Percentiles rank a stretch among this genome's conserved stretches.
Conservation (phyloP, 1,140 invertebrate species). For the Gryllus bimaculatus region DNA sequence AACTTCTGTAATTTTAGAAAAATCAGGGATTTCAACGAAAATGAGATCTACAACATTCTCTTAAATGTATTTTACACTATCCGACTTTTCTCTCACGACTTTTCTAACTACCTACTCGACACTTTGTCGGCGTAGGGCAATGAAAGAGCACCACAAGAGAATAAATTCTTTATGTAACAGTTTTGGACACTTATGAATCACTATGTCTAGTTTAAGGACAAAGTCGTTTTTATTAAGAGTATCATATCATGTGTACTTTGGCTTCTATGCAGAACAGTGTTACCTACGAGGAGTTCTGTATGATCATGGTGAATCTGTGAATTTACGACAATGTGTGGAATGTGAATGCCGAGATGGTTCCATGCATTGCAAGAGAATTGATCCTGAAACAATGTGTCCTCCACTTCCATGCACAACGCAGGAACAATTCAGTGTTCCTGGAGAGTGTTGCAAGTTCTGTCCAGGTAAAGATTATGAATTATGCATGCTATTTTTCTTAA, state of each 20-base stretch:
- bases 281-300: constrained; percentile 62
- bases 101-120: no score
- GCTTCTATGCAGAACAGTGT: constrained; percentile 58
- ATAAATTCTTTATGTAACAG: no score
- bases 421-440: constrained; percentile 68
- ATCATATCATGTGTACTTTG: constrained; percentile 8
- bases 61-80: no score
- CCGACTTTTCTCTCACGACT: no score
- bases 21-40: no score
- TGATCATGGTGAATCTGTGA: constrained; percentile 71
- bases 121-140: no score
- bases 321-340: constrained; percentile 59
- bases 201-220: no score
- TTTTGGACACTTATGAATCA: no score
- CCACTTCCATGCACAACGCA: constrained; percentile 63
- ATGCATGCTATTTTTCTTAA: neutral
- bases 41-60: no score
- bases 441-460: constrained; percentile 85
- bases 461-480: constrained; percentile 47
- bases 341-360: constrained; percentile 69
- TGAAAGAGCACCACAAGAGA: no score
- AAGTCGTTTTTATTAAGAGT: neutral
- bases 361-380: constrained; percentile 64
- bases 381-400: constrained; percentile 67
- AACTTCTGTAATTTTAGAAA: no score